Percentiles rank a stretch among this genome's conserved stretches.
Conservation (phyloP, 1,140 invertebrate genomes). For the Drosophila ficusphila region DNA sequence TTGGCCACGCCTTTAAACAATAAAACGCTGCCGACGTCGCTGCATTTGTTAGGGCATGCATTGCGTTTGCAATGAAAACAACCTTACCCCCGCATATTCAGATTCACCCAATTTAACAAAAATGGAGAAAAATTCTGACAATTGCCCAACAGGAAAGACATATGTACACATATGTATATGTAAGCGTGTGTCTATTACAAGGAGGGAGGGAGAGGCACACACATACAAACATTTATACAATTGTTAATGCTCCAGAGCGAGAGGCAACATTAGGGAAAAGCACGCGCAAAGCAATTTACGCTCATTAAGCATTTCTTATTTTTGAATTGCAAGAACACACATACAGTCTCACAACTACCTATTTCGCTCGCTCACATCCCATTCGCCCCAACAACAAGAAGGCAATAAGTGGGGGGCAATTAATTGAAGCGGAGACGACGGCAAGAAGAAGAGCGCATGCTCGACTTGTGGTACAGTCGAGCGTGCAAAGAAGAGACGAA, state of each 20-base stretch:
- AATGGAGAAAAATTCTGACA: constrained; percentile 60
- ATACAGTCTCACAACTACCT: constrained; percentile 31
- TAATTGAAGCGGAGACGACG: constrained; percentile 39
- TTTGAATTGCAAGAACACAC: constrained; percentile 57
- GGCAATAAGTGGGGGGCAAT: constrained; percentile 53
- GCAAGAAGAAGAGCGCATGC: constrained; percentile 68
- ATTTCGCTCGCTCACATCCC: constrained; percentile 61
- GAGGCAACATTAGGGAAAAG: constrained; percentile 45
- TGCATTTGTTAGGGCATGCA: background rate
- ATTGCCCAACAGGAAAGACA: constrained; percentile 20
- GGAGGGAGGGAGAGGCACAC: constrained; percentile 2
- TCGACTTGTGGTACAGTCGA: constrained; percentile 67
- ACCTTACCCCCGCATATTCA: no score
- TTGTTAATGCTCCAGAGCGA: background rate
- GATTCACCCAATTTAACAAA: no score
- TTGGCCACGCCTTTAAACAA: constrained; percentile 50
- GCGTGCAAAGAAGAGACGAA: constrained; percentile 30
- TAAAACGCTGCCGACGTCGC: background rate
- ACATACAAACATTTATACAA: no score
- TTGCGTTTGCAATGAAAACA: constrained; percentile 44
- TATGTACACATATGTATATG: constrained; percentile 30
- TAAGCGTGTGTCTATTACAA: constrained; percentile 30
- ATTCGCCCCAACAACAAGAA: constrained; percentile 33
- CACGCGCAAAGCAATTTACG: constrained; percentile 76
- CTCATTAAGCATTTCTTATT: constrained; percentile 78